phyloP scores from a whole-genome alignment of 2,113 vertebrate species.

The Porphyrio hochstetteri region DNA sequence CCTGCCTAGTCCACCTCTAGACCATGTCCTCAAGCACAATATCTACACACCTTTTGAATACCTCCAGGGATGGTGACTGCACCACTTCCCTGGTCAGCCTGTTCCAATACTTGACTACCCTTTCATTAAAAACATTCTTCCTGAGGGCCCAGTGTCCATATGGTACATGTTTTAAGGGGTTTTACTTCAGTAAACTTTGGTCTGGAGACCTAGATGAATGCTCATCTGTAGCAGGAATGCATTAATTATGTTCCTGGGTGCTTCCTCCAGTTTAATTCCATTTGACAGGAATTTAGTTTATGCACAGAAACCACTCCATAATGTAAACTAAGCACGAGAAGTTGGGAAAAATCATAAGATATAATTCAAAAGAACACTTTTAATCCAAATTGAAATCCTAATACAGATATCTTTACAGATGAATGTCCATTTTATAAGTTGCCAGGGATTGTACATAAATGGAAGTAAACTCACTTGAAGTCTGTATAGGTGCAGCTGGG shows the following conservation, averaged over 20 bases:
- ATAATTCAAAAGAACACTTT: background rate
- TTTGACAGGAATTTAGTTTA: background rate
- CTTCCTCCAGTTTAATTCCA: background rate
- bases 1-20: too few species aligned
- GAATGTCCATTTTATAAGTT: background rate
- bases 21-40: too few species aligned
- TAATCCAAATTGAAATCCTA: background rate
- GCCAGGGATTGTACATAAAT: background rate
- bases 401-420: background rate
- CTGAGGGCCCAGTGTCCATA: background rate
- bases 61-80: too few species aligned
- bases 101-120: too few species aligned
- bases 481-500: background rate
- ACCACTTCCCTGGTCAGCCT: too few species aligned
- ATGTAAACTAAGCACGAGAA: background rate
- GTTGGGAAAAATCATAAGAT: background rate
- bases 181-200: background rate
- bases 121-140: too few species aligned
- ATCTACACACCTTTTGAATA: too few species aligned
- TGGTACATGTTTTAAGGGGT: background rate
- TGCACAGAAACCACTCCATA: background rate
- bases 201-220: background rate
- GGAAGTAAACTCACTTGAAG: background rate
- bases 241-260: background rate
- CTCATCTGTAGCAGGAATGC: background rate